phyloP scores from a whole-genome alignment of 2,888 invertebrate genomes.

The Trisateles emortualis region DNA sequence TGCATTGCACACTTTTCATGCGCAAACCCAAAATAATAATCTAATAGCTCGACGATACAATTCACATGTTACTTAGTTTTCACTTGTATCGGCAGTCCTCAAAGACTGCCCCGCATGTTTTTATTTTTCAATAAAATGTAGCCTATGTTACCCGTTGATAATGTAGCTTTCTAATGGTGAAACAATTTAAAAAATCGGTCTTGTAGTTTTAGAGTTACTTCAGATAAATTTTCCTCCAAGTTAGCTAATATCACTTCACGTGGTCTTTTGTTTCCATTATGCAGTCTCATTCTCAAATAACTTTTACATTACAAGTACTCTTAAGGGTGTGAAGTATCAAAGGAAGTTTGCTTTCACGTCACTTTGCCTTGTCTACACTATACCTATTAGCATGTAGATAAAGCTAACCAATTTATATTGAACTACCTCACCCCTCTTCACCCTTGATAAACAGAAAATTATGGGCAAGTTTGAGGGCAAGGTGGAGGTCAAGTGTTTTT shows the following conservation, averaged over 20 bases:
- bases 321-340: constrained; percentile 63
- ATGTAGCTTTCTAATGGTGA: too few relatives aligned
- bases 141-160: too few relatives aligned
- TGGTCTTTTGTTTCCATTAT: constrained; percentile 13
- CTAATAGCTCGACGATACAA: too few relatives aligned
- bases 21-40: too few relatives aligned
- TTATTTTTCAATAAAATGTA: too few relatives aligned
- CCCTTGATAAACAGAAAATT: constrained; percentile 21
- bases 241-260: constrained; percentile 4
- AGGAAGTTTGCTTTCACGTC: constrained; percentile 70
- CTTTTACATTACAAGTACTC: constrained; percentile 57
- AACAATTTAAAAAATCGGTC: too few relatives aligned
- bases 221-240: background rate
- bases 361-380: constrained; percentile 59
- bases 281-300: constrained; percentile 46
- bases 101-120: too few relatives aligned
- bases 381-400: constrained; percentile 67
- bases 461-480: constrained; percentile 27
- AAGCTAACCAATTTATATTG: constrained; percentile 45
- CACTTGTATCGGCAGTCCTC: too few relatives aligned
- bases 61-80: too few relatives aligned
- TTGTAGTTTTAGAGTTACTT: too few relatives aligned
- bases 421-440: constrained; percentile 37
- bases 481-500: constrained; percentile 50
- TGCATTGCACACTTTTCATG: too few relatives aligned